A percentile compares a stretch with the other conserved stretches of the same genome.
phyloP scores from a whole-genome alignment of 2,888 invertebrate species.

The Andrena hattorfiana region DNA sequence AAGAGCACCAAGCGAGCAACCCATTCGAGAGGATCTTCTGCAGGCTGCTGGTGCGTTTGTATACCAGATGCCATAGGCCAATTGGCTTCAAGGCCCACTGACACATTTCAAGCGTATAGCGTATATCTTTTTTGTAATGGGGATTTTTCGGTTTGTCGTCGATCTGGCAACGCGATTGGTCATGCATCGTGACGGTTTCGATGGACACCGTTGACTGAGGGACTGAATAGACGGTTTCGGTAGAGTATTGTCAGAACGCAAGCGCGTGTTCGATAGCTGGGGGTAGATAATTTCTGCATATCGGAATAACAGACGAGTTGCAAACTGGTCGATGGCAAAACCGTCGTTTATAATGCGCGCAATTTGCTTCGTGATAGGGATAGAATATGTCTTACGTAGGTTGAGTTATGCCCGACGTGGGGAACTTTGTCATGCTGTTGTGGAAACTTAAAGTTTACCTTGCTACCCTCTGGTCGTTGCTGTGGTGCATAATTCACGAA shows the following conservation, averaged over 20 bases:
- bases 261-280: background rate
- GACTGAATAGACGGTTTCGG: background rate
- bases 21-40: conserved; percentile 23
- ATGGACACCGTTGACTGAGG: background rate
- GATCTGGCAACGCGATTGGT: background rate
- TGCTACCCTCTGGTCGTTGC: too few species aligned
- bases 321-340: too few species aligned
- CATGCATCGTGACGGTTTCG: background rate
- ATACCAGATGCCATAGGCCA: conserved; percentile 36
- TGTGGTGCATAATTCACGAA: too few species aligned
- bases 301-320: background rate
- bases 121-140: conserved; percentile 25
- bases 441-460: too few species aligned
- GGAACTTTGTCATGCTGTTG: too few species aligned
- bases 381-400: too few species aligned
- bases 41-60: background rate
- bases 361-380: too few species aligned
- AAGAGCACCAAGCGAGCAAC: background rate
- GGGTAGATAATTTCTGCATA: background rate
- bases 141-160: conserved; percentile 2
- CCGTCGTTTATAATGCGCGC: too few species aligned
- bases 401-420: too few species aligned
- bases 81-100: conserved; percentile 37
- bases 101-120: conserved; percentile 18
- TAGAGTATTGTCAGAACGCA: background rate